Conservation (phyloP, 2,113 vertebrate genomes). For the Notothenia rossii region DNA sequence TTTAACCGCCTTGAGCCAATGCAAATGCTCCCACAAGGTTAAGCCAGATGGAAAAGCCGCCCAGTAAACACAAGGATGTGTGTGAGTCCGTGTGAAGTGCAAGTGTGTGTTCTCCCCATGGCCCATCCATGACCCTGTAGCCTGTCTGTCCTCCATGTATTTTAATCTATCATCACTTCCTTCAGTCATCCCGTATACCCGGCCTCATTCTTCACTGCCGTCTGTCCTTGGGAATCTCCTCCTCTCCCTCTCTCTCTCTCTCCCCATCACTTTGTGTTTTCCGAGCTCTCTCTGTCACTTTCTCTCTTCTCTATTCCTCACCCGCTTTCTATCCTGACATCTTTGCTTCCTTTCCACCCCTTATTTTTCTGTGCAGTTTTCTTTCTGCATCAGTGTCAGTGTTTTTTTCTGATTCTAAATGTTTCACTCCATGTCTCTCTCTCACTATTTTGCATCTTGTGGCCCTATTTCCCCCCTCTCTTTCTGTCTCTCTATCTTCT, state of each 20-base stretch:
- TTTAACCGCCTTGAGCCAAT: conserved; percentile 43
- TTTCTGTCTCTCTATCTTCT: conserved; percentile 38
- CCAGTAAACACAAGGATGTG: conserved; percentile 28
- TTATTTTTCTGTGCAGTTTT: neutral
- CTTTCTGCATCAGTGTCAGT: conserved; percentile 39
- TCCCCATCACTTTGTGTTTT: conserved; percentile 23
- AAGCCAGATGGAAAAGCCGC: conserved; percentile 32
- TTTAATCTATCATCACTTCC: conserved; percentile 74
- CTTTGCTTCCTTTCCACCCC: conserved; percentile 7
- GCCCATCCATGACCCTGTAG: conserved; percentile 71
- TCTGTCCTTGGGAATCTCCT: conserved; percentile 52
- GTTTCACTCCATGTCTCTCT: conserved; percentile 46
- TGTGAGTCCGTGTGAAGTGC: conserved; percentile 45
- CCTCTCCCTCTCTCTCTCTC: neutral
- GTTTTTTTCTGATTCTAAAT: conserved; percentile 44
- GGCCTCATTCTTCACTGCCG: conserved; percentile 65
- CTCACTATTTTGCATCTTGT: conserved; percentile 25
- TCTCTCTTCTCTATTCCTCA: conserved; percentile 4
- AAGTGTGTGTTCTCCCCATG: conserved; percentile 56
- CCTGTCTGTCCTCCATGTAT: conserved; percentile 71
- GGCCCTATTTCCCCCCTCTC: conserved; percentile 20
- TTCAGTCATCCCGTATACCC: conserved; percentile 53
- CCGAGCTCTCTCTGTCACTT: conserved; percentile 27
- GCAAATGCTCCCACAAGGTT: conserved; percentile 49
- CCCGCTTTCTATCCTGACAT: conserved; percentile 1